Conservation (phyloP, 2,888 invertebrate species). For the Protodeltote pygarga region DNA sequence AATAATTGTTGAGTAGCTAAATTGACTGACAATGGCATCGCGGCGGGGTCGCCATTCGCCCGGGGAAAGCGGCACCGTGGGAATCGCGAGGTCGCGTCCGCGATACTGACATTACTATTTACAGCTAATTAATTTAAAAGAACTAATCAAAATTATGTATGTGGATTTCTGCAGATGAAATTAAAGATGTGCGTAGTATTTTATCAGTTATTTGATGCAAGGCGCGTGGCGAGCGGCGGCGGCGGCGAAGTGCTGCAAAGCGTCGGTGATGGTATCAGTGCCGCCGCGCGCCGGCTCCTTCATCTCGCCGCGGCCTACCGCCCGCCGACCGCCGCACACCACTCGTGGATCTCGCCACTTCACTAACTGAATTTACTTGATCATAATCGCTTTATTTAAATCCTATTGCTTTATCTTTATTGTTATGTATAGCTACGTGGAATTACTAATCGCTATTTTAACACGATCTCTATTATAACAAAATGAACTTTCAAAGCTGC, state of each 20-base stretch:
- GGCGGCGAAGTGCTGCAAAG: conserved; percentile 75
- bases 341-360: conserved; percentile 61
- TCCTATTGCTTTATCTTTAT: conserved; percentile 68
- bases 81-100: conserved; percentile 56
- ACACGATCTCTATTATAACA: conserved; percentile 10
- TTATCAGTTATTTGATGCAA: conserved; percentile 79
- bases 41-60: conserved; percentile 36
- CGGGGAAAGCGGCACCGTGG: conserved; percentile 59
- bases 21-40: conserved; percentile 33
- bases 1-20: conserved; percentile 29
- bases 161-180: conserved; percentile 69
- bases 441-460: conserved; percentile 33
- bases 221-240: conserved; percentile 74
- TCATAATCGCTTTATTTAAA: conserved; percentile 72
- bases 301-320: conserved; percentile 74
- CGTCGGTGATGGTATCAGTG: conserved; percentile 71
- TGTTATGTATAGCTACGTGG: conserved; percentile 49
- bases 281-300: too few species aligned
- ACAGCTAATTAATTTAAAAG: conserved; percentile 40
- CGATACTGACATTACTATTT: conserved; percentile 20
- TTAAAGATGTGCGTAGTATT: conserved; percentile 69
- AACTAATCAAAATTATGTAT: conserved; percentile 49
- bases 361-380: conserved; percentile 65
- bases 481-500: too few species aligned
- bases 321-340: conserved; percentile 57